These are phyloP conservation scores for Ptilorrhoa leucosticta DNA, from an alignment of 2,113 vertebrate species.

Conservation along the genomic window DNA sequence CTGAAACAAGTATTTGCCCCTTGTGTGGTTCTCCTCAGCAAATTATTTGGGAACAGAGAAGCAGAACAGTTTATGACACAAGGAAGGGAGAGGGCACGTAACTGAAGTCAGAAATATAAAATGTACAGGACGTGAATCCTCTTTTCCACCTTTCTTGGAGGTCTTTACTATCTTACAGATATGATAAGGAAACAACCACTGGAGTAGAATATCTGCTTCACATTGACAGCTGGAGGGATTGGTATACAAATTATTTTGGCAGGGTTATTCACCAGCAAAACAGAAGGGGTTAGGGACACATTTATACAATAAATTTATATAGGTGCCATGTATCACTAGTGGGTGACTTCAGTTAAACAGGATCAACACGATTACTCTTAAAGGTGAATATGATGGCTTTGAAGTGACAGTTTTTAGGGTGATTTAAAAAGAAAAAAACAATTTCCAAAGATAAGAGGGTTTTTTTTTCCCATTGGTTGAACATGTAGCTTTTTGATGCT, in stretches of 20 bases:
- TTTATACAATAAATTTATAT: background rate
- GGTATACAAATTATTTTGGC: background rate
- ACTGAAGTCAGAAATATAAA: background rate
- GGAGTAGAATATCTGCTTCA: background rate
- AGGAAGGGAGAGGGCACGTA: background rate
- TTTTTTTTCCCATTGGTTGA: background rate
- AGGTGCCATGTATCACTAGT: background rate
- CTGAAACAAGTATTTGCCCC: background rate
- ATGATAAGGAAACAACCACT: background rate
- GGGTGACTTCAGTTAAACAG: background rate
- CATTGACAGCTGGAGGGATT: background rate
- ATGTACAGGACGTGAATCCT: background rate
- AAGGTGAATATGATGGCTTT: background rate
- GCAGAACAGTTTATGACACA: background rate
- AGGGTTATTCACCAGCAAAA: background rate
- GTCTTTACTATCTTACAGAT: background rate
- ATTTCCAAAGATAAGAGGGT: background rate
- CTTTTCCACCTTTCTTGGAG: background rate
- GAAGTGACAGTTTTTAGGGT: background rate
- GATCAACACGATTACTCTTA: background rate
- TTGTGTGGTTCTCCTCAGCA: background rate
- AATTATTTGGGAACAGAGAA: background rate
- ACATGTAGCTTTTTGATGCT: background rate
- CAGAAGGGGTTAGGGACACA: background rate
- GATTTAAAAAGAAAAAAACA: background rate